A percentile compares a stretch with the other conserved stretches of the same genome.
Evolutionary conservation across 2,888 invertebrate genomes (phyloP).

Genomic region (Isotomurus palustris): DNA sequence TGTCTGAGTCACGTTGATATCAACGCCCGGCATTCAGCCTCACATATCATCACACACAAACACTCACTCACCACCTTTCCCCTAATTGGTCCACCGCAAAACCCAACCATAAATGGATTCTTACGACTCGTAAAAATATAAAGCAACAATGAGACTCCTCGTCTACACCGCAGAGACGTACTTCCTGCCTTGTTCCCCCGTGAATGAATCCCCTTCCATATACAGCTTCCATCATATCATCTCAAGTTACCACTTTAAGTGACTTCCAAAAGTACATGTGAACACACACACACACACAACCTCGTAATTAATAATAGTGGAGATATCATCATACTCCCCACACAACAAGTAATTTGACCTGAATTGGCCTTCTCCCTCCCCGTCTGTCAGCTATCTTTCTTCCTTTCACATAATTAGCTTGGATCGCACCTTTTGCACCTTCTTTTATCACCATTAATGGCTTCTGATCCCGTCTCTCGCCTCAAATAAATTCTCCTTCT

Average conservation of each 20-base stretch:
- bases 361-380: slow-evolving; percentile 23
- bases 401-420: slow-evolving; percentile 39
- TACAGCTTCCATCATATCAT: not conserved
- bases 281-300: no score
- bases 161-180: not conserved
- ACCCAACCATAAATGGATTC: no score
- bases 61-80: no score
- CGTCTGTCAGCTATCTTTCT: slow-evolving; percentile 42
- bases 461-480: slow-evolving; percentile 34
- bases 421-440: slow-evolving; percentile 22
- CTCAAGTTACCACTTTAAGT: not conserved
- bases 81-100: no score
- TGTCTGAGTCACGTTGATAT: not conserved
- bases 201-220: not conserved
- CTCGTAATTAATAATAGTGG: no score
- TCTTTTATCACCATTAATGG: slow-evolving; percentile 39
- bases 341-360: slow-evolving; percentile 36
- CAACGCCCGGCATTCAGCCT: no score
- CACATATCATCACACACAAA: no score
- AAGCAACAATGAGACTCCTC: not conserved
- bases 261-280: not conserved
- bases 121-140: no score
- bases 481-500: slow-evolving; percentile 38
- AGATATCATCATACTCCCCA: no score
- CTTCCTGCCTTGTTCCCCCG: not conserved